Conservation (phyloP, 2,113 vertebrate species). For the Periophthalmus modestus region DNA sequence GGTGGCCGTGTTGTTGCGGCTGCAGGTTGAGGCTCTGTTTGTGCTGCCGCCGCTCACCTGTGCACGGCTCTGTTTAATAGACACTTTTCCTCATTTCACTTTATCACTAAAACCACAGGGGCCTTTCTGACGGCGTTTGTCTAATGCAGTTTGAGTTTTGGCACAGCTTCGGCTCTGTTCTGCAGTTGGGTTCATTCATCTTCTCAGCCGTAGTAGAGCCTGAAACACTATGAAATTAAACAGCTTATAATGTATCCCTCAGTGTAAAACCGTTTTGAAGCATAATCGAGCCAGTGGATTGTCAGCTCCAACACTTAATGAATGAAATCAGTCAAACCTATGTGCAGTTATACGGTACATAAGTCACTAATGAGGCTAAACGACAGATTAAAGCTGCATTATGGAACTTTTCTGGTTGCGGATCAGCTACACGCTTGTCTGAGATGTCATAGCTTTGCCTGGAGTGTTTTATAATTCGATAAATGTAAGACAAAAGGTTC, state of each 20-base stretch:
- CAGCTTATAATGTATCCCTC: constrained; percentile 19
- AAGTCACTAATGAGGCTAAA: too few relatives aligned
- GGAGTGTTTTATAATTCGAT: too few relatives aligned
- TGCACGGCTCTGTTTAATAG: constrained; percentile 56
- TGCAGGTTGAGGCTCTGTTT: constrained; percentile 17
- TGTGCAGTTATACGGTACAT: too few relatives aligned
- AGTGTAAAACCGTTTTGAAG: background rate
- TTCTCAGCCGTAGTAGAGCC: constrained; percentile 15
- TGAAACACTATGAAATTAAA: constrained; percentile 22
- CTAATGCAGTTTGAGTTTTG: constrained; percentile 30
- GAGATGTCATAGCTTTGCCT: too few relatives aligned
- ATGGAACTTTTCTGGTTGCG: too few relatives aligned
- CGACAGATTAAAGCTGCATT: too few relatives aligned
- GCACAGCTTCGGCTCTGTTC: constrained; percentile 24
- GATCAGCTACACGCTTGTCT: too few relatives aligned
- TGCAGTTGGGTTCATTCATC: constrained; percentile 31
- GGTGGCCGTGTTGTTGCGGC: background rate
- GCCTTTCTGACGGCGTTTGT: constrained; percentile 53
- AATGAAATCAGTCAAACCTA: too few relatives aligned
- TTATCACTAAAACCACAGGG: constrained; percentile 57
- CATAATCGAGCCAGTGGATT: background rate
- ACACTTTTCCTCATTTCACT: constrained; percentile 40
- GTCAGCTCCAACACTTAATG: too few relatives aligned
- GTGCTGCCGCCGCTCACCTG: background rate
- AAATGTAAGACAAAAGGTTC: too few relatives aligned